Percentiles rank a stretch among this genome's conserved stretches.
Conservation (phyloP, 2,797 vertebrate species). For the Artibeus lituratus region DNA sequence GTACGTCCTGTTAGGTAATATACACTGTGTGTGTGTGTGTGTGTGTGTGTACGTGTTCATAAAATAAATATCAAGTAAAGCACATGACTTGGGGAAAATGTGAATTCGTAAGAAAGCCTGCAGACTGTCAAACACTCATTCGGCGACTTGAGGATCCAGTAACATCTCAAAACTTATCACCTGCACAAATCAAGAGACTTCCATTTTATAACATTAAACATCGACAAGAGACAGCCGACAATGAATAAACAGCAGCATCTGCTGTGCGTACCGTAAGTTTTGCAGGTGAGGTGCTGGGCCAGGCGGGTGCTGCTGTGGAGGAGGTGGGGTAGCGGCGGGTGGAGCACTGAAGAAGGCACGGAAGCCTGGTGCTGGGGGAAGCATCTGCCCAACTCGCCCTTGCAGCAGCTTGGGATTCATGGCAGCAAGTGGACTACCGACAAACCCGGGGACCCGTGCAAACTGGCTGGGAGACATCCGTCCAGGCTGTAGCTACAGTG, state of each 20-base stretch:
- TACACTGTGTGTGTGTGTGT: background rate
- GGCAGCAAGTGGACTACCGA: conserved; percentile 86
- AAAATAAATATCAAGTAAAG: background rate
- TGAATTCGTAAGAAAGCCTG: background rate
- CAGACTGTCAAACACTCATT: background rate
- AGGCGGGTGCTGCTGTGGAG: conserved; percentile 73
- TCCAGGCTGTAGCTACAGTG: conserved; percentile 72
- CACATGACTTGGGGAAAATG: background rate
- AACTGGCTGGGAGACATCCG: conserved; percentile 84
- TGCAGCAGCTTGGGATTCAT: conserved; percentile 85
- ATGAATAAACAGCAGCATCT: background rate
- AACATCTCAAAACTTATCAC: background rate
- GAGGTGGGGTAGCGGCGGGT: conserved; percentile 79
- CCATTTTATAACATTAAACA: background rate
- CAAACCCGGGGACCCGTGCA: conserved; percentile 85
- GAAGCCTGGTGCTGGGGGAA: conserved; percentile 90
- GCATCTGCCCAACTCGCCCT: conserved; percentile 84
- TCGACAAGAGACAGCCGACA: background rate
- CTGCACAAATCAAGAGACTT: background rate
- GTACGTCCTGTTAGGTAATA: background rate
- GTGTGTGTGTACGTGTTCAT: background rate
- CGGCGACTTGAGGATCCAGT: background rate
- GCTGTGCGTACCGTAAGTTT: conserved; percentile 78
- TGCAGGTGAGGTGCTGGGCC: conserved; percentile 83
- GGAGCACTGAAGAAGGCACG: conserved; percentile 91